Evolutionary conservation across 1,140 invertebrate species (phyloP), one percentile per base, ranked within the genome.

Genomic region (Euglossa dilemma): DNA sequence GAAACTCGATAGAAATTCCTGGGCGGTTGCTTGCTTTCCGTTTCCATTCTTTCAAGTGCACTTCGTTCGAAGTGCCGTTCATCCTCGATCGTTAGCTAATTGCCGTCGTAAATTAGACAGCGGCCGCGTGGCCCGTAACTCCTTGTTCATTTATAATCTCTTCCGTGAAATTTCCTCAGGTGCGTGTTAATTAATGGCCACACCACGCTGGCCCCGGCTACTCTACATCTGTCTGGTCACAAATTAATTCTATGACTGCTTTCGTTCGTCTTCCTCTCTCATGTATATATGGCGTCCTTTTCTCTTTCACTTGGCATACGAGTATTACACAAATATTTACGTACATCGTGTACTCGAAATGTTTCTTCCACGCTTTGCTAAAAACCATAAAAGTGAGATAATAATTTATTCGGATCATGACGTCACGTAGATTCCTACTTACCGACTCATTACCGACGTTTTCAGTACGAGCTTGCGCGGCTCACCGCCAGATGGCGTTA

Each of bases 141-240:
- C 75, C 59, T 84, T 43, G 43, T 80, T 86, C 86, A 84, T 87
- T 87, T 87, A 84, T 87, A 84, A 87, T 84, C 86, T 80, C 85
- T 87, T 87, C 82, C 59, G 66, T 59, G 70, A 88, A 88, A 88
- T 88, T 87, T 88, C 56, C 83, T 79, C 83, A 56, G 71, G 80
- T 82, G 83, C 74, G 86, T 87, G 86, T 73, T 87, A 87, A 87
- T 87, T 87, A 88, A 88, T 88, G 83, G 75, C 52, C 73, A 12
- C 52, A 45, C 43, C 61, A 47, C 64, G 20, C 69, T 18, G 75
- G 64, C 20, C 61, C 28, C 16, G 61, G 25, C 61, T 36, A 20
- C 28, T 63, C 28, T 20, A 36, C 25, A 36, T 25, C 61, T 52
- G 23, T 76, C 71, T 47, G 54, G 28, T 59, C 64, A 36, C 78